Evolutionary conservation across 2,797 vertebrate genomes (phyloP).

Genomic region (Crenuchus spilurus): DNA sequence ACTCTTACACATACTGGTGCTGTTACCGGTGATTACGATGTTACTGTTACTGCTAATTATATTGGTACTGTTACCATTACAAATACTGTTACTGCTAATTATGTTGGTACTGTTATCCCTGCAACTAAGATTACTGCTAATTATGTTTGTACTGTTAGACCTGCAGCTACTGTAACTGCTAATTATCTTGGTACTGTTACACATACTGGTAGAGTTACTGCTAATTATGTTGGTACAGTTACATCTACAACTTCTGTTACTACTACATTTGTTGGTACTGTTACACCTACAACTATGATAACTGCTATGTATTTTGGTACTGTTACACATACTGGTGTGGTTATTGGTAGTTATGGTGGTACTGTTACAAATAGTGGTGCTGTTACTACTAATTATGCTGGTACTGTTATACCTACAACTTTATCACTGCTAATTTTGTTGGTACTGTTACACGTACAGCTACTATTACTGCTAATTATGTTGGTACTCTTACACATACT

Average conservation of each 20-base stretch:
- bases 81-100: not conserved
- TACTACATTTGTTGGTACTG: too few relatives aligned
- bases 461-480: not conserved
- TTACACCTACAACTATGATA: too few relatives aligned
- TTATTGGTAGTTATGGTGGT: not conserved
- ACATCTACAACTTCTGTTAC: too few relatives aligned
- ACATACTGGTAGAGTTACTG: too few relatives aligned
- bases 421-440: not conserved
- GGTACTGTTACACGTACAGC: not conserved
- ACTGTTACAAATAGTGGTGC: not conserved
- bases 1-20: too few relatives aligned
- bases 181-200: not conserved
- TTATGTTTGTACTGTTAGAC: too few relatives aligned
- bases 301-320: too few relatives aligned
- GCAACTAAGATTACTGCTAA: too few relatives aligned
- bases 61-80: not conserved
- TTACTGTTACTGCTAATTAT: not conserved
- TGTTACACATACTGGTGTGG: not conserved
- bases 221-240: too few relatives aligned
- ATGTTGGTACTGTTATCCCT: not conserved
- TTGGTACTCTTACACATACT: not conserved
- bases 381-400: too few relatives aligned
- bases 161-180: not conserved
- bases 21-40: too few relatives aligned
- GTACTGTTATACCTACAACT: not conserved